A percentile compares a stretch with the other conserved stretches of the same genome.
Conservation (phyloP, 2,113 vertebrate species). For the Myiopsitta monachus region DNA sequence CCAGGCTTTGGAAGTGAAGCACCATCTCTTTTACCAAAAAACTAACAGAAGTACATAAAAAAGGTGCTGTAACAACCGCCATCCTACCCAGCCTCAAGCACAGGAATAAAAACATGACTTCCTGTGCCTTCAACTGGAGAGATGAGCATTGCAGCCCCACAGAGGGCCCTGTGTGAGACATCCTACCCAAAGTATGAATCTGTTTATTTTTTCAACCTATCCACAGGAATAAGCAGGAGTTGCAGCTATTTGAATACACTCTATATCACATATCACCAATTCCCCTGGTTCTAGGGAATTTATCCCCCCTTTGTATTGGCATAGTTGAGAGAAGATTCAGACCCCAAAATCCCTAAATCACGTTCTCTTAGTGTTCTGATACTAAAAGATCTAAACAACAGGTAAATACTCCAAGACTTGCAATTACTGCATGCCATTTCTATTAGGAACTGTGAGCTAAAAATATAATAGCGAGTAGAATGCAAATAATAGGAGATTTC, state of each 20-base stretch:
- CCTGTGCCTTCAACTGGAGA: background rate
- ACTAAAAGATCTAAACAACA: background rate
- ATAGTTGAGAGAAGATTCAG: background rate
- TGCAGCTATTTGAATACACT: background rate
- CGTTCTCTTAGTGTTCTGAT: background rate
- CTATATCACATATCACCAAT: background rate
- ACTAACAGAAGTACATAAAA: background rate
- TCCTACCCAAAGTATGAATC: background rate
- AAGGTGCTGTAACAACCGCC: background rate
- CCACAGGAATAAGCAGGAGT: background rate
- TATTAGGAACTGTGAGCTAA: background rate
- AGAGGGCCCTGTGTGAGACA: rapidly evolving
- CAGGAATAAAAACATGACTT: background rate
- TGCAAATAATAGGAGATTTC: background rate
- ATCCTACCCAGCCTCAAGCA: background rate
- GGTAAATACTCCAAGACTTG: background rate
- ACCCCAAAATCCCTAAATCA: background rate
- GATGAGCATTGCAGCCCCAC: background rate
- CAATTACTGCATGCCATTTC: background rate
- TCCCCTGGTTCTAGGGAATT: background rate
- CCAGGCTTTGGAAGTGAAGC: background rate
- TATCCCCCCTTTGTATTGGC: background rate
- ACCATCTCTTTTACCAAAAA: background rate
- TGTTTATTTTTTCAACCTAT: background rate
- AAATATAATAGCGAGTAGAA: background rate